Evolutionary conservation across 1,140 invertebrate genomes (phyloP).

Genomic region (Yoshiicerus persimilis): DNA sequence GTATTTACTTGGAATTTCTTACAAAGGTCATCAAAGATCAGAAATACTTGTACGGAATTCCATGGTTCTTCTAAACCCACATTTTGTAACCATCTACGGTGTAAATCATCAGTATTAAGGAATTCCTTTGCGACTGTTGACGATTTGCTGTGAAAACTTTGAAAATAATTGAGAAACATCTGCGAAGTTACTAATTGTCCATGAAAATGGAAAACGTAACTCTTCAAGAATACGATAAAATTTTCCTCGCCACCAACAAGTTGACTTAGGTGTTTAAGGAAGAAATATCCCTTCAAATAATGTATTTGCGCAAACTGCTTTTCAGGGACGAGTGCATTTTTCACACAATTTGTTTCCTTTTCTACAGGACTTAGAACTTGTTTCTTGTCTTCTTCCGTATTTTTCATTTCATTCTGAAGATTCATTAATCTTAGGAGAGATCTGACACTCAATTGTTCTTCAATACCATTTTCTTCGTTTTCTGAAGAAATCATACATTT

Average conservation of each 20-base stretch:
- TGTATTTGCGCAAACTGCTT: constrained; percentile 58
- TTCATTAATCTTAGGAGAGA: constrained; percentile 51
- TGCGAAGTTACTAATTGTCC: constrained; percentile 53
- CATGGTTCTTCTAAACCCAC: not conserved
- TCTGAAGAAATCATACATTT: constrained; percentile 45
- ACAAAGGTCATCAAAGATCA: not conserved
- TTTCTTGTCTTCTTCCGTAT: constrained; percentile 50
- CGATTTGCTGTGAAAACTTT: constrained; percentile 35
- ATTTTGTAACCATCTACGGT: not conserved
- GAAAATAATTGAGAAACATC: constrained; percentile 49
- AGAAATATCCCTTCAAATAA: constrained; percentile 57
- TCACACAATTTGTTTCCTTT: constrained; percentile 49
- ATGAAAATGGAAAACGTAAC: constrained; percentile 51
- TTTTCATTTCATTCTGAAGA: constrained; percentile 53
- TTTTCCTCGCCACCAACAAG: constrained; percentile 50
- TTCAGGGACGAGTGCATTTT: constrained; percentile 57
- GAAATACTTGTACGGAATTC: not conserved
- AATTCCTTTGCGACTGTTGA: not conserved
- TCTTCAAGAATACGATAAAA: constrained; percentile 53
- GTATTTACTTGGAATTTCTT: not conserved
- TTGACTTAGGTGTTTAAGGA: constrained; percentile 52
- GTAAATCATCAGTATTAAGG: not conserved
- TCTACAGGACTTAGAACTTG: constrained; percentile 45
- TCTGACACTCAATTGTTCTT: constrained; percentile 50
- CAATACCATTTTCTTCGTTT: not conserved